Percentiles rank a stretch among this genome's conserved stretches.
Conservation (phyloP, 1,140 invertebrate species). For the Tetramorium alpestre region DNA sequence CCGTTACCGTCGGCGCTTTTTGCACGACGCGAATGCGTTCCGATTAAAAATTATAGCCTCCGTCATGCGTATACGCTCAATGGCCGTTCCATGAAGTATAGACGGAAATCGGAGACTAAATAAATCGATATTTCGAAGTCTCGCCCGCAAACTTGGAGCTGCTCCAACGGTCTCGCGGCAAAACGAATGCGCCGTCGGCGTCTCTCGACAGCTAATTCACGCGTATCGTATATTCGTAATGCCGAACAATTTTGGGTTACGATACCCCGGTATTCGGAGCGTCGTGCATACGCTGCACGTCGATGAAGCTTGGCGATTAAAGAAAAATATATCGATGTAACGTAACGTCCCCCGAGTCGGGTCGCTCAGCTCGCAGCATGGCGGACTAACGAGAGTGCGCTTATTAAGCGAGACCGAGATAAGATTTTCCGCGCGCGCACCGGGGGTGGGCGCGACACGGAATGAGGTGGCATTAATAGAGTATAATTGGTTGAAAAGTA, state of each 20-base stretch:
- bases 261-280: not conserved
- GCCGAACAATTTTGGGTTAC: conserved; percentile 10
- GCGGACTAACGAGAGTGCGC: conserved; percentile 7
- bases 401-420: conserved; percentile 41
- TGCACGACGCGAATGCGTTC: not conserved
- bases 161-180: conserved; percentile 28
- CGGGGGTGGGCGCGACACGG: conserved; percentile 13
- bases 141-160: conserved; percentile 30
- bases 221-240: conserved; percentile 2
- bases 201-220: conserved; percentile 49
- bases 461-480: conserved; percentile 25
- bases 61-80: conserved; percentile 7
- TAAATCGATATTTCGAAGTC: conserved; percentile 48
- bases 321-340: conserved; percentile 24
- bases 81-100: conserved; percentile 33
- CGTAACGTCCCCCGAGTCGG: not conserved
- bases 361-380: not conserved
- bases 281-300: not conserved
- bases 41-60: conserved; percentile 51
- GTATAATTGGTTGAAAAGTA: conserved; percentile 53
- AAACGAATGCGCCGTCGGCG: conserved; percentile 15
- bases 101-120: conserved; percentile 36
- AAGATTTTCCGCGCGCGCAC: conserved; percentile 9
- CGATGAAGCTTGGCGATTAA: conserved; percentile 5
- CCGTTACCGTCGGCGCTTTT: conserved; percentile 61